Percentiles rank a stretch among this genome's conserved stretches.
These are phyloP conservation scores for Polia nebulosa DNA, from an alignment of 2,888 invertebrate species.

Conservation along the genomic window DNA sequence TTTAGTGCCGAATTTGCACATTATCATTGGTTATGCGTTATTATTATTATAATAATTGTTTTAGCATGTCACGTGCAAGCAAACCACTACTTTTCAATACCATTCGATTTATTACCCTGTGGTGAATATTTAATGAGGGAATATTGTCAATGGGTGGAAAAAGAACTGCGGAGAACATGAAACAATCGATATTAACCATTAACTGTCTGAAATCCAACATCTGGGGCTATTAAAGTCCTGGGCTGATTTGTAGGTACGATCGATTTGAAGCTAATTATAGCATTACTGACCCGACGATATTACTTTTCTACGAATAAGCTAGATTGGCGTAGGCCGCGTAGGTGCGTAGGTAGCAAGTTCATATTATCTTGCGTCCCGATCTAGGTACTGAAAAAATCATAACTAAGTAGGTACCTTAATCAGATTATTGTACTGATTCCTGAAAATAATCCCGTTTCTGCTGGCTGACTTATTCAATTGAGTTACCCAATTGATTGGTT, in stretches of 20 bases:
- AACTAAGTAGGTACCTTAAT: background rate
- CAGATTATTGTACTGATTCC: background rate
- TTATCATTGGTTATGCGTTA: background rate
- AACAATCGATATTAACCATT: slow-evolving; percentile 45
- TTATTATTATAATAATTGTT: background rate
- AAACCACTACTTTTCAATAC: background rate
- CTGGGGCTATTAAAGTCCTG: slow-evolving; percentile 43
- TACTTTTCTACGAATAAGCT: slow-evolving; percentile 28
- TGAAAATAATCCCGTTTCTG: background rate
- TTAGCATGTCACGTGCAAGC: background rate
- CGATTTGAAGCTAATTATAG: slow-evolving; percentile 29
- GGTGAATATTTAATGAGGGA: slow-evolving; percentile 48
- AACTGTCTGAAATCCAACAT: slow-evolving; percentile 48
- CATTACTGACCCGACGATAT: background rate
- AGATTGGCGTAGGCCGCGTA: slow-evolving; percentile 11
- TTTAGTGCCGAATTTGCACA: slow-evolving; percentile 4
- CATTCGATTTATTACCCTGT: slow-evolving; percentile 3
- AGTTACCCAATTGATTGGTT: no score
- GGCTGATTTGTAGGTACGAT: slow-evolving; percentile 38
- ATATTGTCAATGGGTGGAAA: slow-evolving; percentile 36
- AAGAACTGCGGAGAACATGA: slow-evolving; percentile 16
- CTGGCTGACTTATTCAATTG: background rate
- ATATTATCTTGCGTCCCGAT: slow-evolving; percentile 1
- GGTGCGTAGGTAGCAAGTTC: background rate
- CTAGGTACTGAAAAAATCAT: background rate